Percentiles rank a stretch among this genome's conserved stretches.
phyloP scores from a whole-genome alignment of 64 coral and sea anemone species.

The Platygyra sinensis region DNA sequence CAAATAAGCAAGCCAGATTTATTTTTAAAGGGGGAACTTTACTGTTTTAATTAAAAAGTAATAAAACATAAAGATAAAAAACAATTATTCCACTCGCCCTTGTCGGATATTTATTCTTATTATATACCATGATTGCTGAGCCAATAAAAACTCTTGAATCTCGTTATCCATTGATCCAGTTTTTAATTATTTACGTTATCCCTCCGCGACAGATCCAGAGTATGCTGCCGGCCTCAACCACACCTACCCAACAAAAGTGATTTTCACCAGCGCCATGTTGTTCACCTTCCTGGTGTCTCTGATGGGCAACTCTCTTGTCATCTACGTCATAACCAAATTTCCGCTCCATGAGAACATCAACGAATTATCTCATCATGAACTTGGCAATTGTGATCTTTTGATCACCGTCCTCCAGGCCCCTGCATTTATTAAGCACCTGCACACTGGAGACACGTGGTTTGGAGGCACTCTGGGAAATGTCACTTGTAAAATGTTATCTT shows the following conservation, averaged over 20 bases:
- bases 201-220: not conserved
- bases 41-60: too few relatives aligned
- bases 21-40: too few relatives aligned
- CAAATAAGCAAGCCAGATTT: too few relatives aligned
- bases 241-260: not conserved
- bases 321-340: slow-evolving; percentile 28
- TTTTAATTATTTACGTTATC: not conserved
- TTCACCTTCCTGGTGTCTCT: slow-evolving; percentile 9
- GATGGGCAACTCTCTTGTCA: slow-evolving; percentile 44
- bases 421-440: not conserved
- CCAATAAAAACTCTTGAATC: too few relatives aligned
- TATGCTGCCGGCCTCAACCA: not conserved
- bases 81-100: too few relatives aligned
- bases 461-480: not conserved
- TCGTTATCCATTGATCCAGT: too few relatives aligned
- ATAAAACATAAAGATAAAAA: too few relatives aligned
- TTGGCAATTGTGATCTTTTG: slow-evolving; percentile 24
- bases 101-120: too few relatives aligned
- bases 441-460: not conserved
- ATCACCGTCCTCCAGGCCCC: not conserved
- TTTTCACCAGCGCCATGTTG: slow-evolving; percentile 1
- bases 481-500: not conserved
- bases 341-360: slow-evolving; percentile 31
- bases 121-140: too few relatives aligned
- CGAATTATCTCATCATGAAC: slow-evolving; percentile 52